Evolutionary conservation across 2,113 vertebrate species (phyloP).

Genomic region (Brachyhypopomus occidentalis): DNA sequence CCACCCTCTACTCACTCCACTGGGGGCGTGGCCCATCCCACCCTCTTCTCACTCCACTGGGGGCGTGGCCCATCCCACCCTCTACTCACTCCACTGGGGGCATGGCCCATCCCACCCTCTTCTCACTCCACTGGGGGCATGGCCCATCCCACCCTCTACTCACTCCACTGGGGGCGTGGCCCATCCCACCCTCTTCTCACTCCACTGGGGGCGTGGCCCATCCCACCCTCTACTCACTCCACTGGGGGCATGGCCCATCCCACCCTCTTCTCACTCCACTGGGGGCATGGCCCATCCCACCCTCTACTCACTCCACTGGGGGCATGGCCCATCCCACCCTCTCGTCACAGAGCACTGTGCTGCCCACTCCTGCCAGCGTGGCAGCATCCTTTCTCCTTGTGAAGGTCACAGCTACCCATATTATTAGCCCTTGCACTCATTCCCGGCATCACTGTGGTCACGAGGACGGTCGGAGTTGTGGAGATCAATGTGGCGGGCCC

Average conservation of each 20-base stretch:
- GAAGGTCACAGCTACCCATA: slow-evolving; percentile 55
- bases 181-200: no score
- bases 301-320: no score
- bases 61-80: slow-evolving; percentile 26
- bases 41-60: not conserved
- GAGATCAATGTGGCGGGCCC: slow-evolving; percentile 7
- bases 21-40: slow-evolving; percentile 23
- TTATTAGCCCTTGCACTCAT: slow-evolving; percentile 13
- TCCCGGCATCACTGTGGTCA: not conserved
- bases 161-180: no score
- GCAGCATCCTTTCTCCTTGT: slow-evolving; percentile 19
- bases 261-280: no score
- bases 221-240: no score
- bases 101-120: slow-evolving; percentile 19
- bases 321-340: slow-evolving; percentile 24
- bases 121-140: not conserved
- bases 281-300: no score
- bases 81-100: not conserved
- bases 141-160: slow-evolving; percentile 16
- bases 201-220: no score
- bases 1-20: slow-evolving; percentile 3
- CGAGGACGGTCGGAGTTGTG: not conserved
- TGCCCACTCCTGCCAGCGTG: slow-evolving; percentile 5
- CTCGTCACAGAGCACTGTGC: not conserved
- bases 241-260: no score